Evolutionary conservation across 1,140 invertebrate species (phyloP).

Genomic region (Drosophila ohnishii): DNA sequence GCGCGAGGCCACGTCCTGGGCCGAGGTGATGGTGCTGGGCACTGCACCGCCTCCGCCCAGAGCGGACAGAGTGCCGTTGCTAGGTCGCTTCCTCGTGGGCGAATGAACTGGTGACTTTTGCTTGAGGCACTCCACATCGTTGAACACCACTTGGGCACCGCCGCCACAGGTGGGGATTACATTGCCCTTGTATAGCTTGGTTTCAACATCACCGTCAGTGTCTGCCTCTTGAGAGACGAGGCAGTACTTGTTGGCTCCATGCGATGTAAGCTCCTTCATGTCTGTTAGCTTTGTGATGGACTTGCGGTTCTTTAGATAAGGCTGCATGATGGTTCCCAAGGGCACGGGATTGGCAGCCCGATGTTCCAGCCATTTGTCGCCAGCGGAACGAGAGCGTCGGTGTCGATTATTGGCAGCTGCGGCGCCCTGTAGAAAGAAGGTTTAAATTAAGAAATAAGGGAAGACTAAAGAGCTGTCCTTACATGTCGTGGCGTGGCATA

Average conservation of each 20-base stretch:
- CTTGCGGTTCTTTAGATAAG: conserved; percentile 91
- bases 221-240: conserved; percentile 96
- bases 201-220: conserved; percentile 95
- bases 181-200: conserved; percentile 96
- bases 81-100: conserved; percentile 76
- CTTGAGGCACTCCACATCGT: conserved; percentile 95
- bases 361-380: conserved; percentile 95
- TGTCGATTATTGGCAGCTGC: conserved; percentile 89
- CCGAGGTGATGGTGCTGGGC: conserved; percentile 60
- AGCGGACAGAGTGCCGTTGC: conserved; percentile 64
- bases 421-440: conserved; percentile 78
- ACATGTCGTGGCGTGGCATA: conserved; percentile 73
- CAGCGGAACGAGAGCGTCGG: conserved; percentile 90
- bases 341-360: conserved; percentile 89
- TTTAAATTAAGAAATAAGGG: neutral
- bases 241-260: conserved; percentile 93
- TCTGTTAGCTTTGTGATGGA: conserved; percentile 91
- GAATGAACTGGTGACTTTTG: conserved; percentile 89
- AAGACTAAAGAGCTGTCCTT: neutral
- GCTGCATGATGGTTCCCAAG: conserved; percentile 94
- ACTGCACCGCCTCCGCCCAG: conserved; percentile 41
- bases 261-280: conserved; percentile 88
- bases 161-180: conserved; percentile 96
- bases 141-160: conserved; percentile 97
- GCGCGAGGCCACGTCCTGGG: conserved; percentile 68